A percentile compares a stretch with the other conserved stretches of the same genome.
These are phyloP conservation scores for Pithys albifrons DNA, from an alignment of 2,113 vertebrate species.

Conservation along the genomic window DNA sequence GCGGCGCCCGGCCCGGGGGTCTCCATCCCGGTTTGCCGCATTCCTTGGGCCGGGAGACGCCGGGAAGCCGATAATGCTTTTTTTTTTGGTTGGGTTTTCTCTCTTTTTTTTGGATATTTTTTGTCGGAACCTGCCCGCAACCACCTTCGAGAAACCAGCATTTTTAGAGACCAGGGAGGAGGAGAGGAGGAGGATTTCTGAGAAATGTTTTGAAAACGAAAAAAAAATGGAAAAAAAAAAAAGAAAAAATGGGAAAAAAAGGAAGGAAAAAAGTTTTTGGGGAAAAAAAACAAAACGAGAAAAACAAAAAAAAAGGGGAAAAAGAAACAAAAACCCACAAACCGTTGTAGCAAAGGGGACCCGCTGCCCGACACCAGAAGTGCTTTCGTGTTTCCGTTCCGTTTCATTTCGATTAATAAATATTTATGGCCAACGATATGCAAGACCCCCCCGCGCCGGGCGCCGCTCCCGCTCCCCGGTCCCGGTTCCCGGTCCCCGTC, in stretches of 20 bases:
- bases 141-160: slow-evolving; percentile 56
- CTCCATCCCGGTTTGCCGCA: neutral
- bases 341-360: slow-evolving; percentile 52
- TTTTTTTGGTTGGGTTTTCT: neutral
- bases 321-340: neutral
- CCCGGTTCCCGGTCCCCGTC: neutral
- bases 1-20: neutral
- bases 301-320: neutral
- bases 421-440: slow-evolving; percentile 56
- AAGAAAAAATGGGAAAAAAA: neutral
- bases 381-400: slow-evolving; percentile 57
- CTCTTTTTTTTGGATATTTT: neutral
- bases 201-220: slow-evolving; percentile 41
- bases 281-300: neutral
- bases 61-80: neutral
- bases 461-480: neutral
- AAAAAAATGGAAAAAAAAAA: neutral
- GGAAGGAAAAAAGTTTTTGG: neutral
- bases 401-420: slow-evolving; percentile 58
- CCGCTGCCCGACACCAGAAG: slow-evolving; percentile 55
- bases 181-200: neutral
- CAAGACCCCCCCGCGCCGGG: slow-evolving; percentile 23
- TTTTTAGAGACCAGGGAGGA: slow-evolving; percentile 30
- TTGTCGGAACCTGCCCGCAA: neutral
- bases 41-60: neutral